Base-by-base conservation (phyloP, 64 coral and sea anemone species). In the Cladopsammia gracilis region DNA sequence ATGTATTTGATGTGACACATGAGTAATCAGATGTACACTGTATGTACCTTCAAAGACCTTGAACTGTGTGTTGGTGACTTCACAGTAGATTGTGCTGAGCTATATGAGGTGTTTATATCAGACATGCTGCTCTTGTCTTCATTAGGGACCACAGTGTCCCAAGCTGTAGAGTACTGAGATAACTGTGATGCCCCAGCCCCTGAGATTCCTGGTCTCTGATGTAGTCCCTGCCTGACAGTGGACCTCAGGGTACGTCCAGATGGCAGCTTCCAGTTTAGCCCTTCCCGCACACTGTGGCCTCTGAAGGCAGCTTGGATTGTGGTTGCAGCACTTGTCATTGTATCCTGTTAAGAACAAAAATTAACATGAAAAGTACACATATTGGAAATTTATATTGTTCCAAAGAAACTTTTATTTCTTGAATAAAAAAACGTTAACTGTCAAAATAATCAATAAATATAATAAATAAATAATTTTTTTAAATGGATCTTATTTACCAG, bases 231-330 rank as follows among this genome's bases (percentile, higher is more conserved):
- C 54, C 92, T 59, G 22, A 97, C 72, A 71, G 92, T 88, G 47
- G 87, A 93, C 53, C 96, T 93, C 68, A 97, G 88, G 56, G 92
- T 97, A n/a, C 88, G 92, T 69, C 96, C 96, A 47, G 96, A 97
- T 19, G 96, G 96, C 3, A 94, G 87, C 68, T 88, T 99, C 98
- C 98, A 99, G 79, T 91, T 90, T 18, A 91, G 69, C 12, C 98
- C 91, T 10, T 99, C 91, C 4, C 98, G 90, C 18, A 92, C 90
- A 62, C 91, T 99, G 83, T 99, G 92, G 15, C 98, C 98, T 48
- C 98, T 85, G 49, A 94, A 99, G 4, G 76, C 91, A 6, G 98
- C 98, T 64, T 99, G 98, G 69, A 99, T 99, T 43, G 90, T 99
- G 20, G 98, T 99, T 20, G 94, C 98, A 14, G 98, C 98, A 42